Evolutionary conservation across 2,113 vertebrate species (phyloP).

Genomic region (Psophia crepitans): DNA sequence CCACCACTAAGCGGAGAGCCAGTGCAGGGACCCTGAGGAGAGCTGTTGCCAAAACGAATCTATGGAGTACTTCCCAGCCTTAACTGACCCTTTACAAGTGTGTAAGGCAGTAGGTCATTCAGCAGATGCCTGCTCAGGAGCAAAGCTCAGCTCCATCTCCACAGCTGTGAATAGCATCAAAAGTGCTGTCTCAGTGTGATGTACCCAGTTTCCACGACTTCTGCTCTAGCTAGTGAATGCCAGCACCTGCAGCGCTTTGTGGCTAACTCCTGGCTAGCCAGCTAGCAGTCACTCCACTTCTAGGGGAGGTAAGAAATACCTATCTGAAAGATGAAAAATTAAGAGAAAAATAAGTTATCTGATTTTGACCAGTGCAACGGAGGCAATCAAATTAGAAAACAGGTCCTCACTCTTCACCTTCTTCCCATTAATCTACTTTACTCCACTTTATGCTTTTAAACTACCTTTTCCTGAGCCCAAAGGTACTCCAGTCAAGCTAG

Average conservation of each 20-base stretch:
- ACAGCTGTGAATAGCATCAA: background rate
- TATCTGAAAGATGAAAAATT: background rate
- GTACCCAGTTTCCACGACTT: background rate
- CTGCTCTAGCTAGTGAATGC: background rate
- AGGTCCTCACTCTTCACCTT: background rate
- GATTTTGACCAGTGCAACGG: background rate
- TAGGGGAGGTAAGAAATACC: background rate
- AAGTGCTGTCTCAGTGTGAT: background rate
- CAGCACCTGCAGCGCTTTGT: background rate
- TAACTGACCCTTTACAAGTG: background rate
- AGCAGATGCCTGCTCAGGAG: background rate
- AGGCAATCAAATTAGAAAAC: background rate
- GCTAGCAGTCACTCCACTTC: background rate
- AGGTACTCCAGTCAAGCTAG: background rate
- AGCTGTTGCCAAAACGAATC: background rate
- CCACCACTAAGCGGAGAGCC: background rate
- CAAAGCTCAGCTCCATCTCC: background rate
- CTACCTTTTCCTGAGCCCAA: background rate
- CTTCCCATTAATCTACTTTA: background rate
- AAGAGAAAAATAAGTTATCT: background rate
- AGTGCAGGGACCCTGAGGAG: background rate
- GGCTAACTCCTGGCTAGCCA: background rate
- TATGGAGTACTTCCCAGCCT: background rate
- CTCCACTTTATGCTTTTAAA: background rate
- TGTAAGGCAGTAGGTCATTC: background rate